These are phyloP conservation scores for Ephydatia muelleri DNA, from an alignment of 37 sponge, comb jelly and placozoan genomes.

Conservation along the genomic window DNA sequence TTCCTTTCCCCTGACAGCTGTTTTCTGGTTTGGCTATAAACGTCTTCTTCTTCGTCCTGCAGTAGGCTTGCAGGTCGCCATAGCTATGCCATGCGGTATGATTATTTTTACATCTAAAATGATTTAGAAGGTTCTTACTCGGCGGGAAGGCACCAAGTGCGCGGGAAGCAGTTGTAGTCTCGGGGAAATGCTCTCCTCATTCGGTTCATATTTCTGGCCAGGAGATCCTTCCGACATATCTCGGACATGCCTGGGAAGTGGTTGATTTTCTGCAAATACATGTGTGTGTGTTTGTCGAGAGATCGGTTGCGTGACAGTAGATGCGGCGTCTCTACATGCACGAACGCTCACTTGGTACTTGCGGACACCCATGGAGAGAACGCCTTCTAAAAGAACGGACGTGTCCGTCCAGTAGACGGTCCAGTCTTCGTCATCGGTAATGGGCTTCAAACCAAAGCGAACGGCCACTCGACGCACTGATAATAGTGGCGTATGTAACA, in stretches of 20 bases:
- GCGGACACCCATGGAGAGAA: slow-evolving; percentile 76
- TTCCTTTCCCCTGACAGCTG: slow-evolving; percentile 97
- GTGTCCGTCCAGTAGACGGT: slow-evolving; percentile 92
- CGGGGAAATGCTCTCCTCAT: slow-evolving; percentile 95
- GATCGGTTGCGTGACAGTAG: background rate
- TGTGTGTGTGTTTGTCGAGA: background rate
- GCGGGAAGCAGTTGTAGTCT: slow-evolving; percentile 92
- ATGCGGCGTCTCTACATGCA: background rate
- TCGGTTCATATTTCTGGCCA: slow-evolving; percentile 95
- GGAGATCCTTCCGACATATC: slow-evolving; percentile 95
- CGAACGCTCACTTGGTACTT: slow-evolving; percentile 81
- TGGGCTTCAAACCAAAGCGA: slow-evolving; percentile 84
- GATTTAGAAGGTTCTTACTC: slow-evolving; percentile 77
- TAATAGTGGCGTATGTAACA: background rate
- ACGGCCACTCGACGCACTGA: slow-evolving; percentile 84
- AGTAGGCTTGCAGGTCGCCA: slow-evolving; percentile 89
- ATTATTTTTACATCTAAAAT: background rate
- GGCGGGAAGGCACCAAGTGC: slow-evolving; percentile 95
- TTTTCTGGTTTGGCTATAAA: slow-evolving; percentile 96
- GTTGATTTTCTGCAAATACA: slow-evolving; percentile 89
- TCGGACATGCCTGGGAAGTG: slow-evolving; percentile 99
- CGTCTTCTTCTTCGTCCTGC: slow-evolving; percentile 72
- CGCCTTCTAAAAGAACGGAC: slow-evolving; percentile 81
- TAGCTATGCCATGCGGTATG: slow-evolving; percentile 38
- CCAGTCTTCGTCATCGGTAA: slow-evolving; percentile 86